Conservation (phyloP, 1,140 invertebrate species). For the Pseudomyrmex cubaensis region DNA sequence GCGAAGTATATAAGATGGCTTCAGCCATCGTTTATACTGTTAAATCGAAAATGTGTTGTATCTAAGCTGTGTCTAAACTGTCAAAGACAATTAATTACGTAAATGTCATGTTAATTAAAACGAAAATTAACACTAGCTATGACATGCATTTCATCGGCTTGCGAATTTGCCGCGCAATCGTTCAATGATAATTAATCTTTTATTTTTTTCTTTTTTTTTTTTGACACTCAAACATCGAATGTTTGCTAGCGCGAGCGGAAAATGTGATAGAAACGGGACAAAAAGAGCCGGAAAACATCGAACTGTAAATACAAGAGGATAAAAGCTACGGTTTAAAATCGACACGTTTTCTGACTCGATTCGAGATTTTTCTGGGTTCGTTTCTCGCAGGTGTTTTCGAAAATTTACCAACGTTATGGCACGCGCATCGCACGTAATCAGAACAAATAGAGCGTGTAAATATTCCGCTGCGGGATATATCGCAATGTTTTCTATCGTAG, state of each 20-base stretch:
- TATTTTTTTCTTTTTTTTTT: conserved; percentile 25
- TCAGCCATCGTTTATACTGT: conserved; percentile 15
- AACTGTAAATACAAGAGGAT: conserved; percentile 36
- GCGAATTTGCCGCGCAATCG: conserved; percentile 3
- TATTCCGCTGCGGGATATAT: background rate
- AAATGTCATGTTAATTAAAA: conserved; percentile 72
- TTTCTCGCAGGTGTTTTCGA: conserved; percentile 28
- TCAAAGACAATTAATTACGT: conserved; percentile 67
- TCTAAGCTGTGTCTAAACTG: conserved; percentile 26
- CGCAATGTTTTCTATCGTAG: background rate
- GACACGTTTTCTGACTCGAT: conserved; percentile 12
- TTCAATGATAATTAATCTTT: conserved; percentile 16
- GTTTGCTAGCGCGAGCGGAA: conserved; percentile 8
- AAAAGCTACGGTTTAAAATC: conserved; percentile 44
- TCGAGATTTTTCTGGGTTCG: conserved; percentile 17
- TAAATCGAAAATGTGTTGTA: conserved; percentile 18
- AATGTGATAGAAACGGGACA: background rate
- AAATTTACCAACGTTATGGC: conserved; percentile 35
- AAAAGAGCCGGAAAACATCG: conserved; percentile 27
- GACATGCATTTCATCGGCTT: conserved; percentile 54
- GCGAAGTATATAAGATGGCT: conserved; percentile 19
- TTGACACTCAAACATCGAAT: background rate
- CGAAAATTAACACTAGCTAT: conserved; percentile 66
- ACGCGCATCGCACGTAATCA: conserved; percentile 10
- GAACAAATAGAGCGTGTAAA: conserved; percentile 24